These are phyloP conservation scores for Sciurus vulgaris DNA, from an alignment of 2,797 vertebrate species.

Conservation along the genomic window DNA sequence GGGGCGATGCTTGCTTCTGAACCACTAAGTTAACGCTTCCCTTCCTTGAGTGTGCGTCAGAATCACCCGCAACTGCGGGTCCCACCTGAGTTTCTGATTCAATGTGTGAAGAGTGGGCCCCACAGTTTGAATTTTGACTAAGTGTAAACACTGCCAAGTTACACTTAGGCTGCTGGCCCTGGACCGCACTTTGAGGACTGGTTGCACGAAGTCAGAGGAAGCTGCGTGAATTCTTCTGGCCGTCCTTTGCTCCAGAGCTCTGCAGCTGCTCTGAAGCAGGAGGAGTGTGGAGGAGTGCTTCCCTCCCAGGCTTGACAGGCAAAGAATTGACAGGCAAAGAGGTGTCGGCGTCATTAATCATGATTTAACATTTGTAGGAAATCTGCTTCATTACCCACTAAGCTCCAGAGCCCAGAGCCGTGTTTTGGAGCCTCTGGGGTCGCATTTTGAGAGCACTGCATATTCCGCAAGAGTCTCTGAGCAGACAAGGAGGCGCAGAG, in stretches of 20 bases:
- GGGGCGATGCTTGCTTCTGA: not conserved
- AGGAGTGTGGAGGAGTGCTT: not conserved
- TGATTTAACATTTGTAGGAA: conserved; percentile 57
- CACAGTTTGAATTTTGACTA: not conserved
- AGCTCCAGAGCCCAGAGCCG: not conserved
- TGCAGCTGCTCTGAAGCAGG: not conserved
- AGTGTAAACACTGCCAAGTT: not conserved
- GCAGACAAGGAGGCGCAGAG: not conserved
- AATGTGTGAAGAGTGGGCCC: not conserved
- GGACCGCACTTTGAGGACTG: not conserved
- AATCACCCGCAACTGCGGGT: not conserved
- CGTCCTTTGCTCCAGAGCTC: not conserved
- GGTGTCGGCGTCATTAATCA: conserved; percentile 49
- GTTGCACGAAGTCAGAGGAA: not conserved
- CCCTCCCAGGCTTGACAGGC: not conserved
- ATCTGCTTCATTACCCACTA: conserved; percentile 30
- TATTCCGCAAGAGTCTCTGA: not conserved
- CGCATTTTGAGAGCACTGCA: not conserved
- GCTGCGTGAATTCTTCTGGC: not conserved
- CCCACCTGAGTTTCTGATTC: not conserved
- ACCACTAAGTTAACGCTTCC: not conserved
- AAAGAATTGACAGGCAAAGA: not conserved
- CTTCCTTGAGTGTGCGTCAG: not conserved
- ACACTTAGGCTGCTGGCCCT: not conserved
- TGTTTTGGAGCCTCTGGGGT: conserved; percentile 1